Percentiles rank a stretch among this genome's conserved stretches.
Conservation (phyloP, 2,113 vertebrate species). For the Illadopsis cleaveri region DNA sequence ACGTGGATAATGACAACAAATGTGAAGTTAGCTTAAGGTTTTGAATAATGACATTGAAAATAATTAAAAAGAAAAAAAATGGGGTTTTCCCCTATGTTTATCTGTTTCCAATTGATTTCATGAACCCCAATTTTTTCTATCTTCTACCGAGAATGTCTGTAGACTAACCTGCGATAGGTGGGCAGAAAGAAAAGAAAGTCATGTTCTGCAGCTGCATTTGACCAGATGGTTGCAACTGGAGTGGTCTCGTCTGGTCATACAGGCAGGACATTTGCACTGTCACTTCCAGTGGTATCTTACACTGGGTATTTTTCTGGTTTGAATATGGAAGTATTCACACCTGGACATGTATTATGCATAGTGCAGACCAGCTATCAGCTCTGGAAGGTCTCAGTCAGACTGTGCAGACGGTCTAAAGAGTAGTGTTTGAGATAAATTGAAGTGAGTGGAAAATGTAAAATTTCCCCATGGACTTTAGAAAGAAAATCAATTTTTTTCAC, state of each 20-base stretch:
- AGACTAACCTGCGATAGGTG: not conserved
- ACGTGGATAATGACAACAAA: not conserved
- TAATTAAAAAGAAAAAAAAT: not conserved
- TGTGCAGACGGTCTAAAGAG: not conserved
- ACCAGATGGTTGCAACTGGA: not conserved
- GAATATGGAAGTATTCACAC: not conserved
- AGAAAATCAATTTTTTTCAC: not conserved
- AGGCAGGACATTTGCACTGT: not conserved
- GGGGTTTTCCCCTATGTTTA: not conserved
- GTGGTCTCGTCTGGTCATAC: accelerated
- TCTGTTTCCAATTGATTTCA: not conserved
- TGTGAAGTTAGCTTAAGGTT: not conserved
- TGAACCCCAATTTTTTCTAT: accelerated
- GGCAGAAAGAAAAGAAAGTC: not conserved
- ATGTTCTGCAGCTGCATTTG: not conserved
- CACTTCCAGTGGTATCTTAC: not conserved
- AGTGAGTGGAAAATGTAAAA: not conserved
- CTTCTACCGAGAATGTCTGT: not conserved
- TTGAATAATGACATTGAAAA: not conserved
- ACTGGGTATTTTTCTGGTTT: not conserved
- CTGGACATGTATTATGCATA: not conserved
- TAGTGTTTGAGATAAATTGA: not conserved
- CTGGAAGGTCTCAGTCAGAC: not conserved
- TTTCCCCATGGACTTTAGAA: not conserved
- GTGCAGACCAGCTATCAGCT: not conserved